Base-by-base conservation (phyloP, 2,888 invertebrate genomes). In the Acleris literana region DNA sequence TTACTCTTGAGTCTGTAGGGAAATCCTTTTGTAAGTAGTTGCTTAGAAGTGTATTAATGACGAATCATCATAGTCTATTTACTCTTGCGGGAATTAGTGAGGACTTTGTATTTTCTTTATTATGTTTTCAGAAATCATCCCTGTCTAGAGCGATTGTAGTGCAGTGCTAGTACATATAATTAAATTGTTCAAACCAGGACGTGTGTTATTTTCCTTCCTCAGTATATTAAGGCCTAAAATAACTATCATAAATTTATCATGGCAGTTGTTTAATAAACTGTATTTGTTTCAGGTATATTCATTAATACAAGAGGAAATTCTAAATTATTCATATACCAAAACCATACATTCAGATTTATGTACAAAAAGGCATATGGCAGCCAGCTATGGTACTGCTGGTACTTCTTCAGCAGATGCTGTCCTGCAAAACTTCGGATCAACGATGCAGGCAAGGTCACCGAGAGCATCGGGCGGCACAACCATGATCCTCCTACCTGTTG, bases 331-430 rank as follows among this genome's bases (percentile, higher is more conserved):
- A 92, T 92, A 72, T 92, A 92, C 69, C 92, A 92, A 76, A 92
- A 92, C 73, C 92, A 92, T 71, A 92, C 92, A 73, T 92, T 92
- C 80, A 84, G 92, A 70, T 92, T 92, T 68, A 92, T 92, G 92
- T 92, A 92, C 71, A 92, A 92, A 73, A 91, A 92, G 69, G 92
- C 92, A 7, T 92, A 90, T 75, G 92, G 92, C n/a, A 92, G 92
- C 74, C 92, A 92, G 64, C 77, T 92, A 3, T 92, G 92, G 92
- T 92, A 92, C 67, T 92, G 92, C 71, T 92, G 92, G 92, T 92
- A 88, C 70, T 92, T 92, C 87, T 92, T 92, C 79, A 92, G 90
- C 57, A 76, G 92, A 64, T 92, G 92, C 71, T 92, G 92, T 73
- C 92, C 92, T 11, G 92, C 92, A 0, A 92, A 92, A 70, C 75